Evolutionary conservation across 1,140 invertebrate genomes (phyloP), one percentile per base, ranked within the genome.

Genomic region (Drosophila varians): DNA sequence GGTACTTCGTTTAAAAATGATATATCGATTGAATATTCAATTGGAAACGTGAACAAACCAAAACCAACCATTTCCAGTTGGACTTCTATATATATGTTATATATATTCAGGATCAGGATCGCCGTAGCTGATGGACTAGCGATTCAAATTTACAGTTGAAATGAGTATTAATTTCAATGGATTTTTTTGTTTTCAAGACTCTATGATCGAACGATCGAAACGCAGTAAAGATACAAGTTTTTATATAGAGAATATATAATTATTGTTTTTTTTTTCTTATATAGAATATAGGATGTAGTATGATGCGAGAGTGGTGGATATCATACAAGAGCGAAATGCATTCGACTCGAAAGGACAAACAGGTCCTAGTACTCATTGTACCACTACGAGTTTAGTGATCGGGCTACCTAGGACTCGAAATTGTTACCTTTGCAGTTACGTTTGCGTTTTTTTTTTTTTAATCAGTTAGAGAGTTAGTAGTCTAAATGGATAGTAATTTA

Each of bases 21-120:
- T 46, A 62, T 53, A 36, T 60, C 51, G 26, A 53, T 62, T 60
- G 62, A 66, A 66, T 38, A 14, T 62, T 74, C n/a, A 55, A 62
- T 40, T 83, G 25, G 64, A 83, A 83, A 83, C 78, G 68, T 87
- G 82, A 86, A 86, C 80, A 86, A 86, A 86, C 80, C 80, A 86
- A 86, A 86, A 86, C 52, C 62, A 78, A 55, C 53, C 61, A 58
- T 25, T 54, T 61, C 18, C 14, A 55, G 58, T 23, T 40, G 49
- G 40, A 55, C 49, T 58, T 19, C 18, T 25, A 28, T 62, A 23
- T 42, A 42, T 42, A 42, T 42, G 16, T 42, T n/a, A 42, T 42
- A 16, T 21, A 34, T 25, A 46, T 25, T 42, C 61, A 25, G 45
- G 61, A 62, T 62, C 38, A 16, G 3, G 19, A 48, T 57, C 28